Conservation (phyloP, 2,888 invertebrate species). For the Leucania comma region DNA sequence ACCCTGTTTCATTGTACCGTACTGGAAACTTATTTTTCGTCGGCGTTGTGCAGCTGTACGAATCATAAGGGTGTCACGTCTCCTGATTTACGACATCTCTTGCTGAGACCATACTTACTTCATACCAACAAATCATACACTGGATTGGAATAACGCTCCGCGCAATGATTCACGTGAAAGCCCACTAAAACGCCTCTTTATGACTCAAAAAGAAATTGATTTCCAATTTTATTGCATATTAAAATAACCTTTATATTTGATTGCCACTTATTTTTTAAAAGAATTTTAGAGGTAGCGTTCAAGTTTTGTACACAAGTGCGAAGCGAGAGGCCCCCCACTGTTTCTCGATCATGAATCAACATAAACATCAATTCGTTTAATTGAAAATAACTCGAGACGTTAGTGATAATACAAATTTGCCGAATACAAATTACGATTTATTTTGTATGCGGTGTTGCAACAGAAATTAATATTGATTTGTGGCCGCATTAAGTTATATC, state of each 20-base stretch:
- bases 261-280: conserved; percentile 80
- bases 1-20: conserved; percentile 68
- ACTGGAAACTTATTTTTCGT: conserved; percentile 78
- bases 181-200: conserved; percentile 83
- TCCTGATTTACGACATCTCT: conserved; percentile 86
- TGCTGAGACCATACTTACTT: conserved; percentile 82
- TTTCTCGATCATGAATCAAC: conserved; percentile 80
- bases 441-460: conserved; percentile 63
- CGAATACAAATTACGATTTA: conserved; percentile 70
- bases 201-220: conserved; percentile 86
- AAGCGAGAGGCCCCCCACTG: conserved; percentile 78
- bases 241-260: conserved; percentile 87
- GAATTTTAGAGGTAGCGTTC: conserved; percentile 69
- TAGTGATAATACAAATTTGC: conserved; percentile 69
- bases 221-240: conserved; percentile 89
- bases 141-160: conserved; percentile 71
- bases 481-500: conserved; percentile 58
- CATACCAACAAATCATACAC: conserved; percentile 84
- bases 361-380: conserved; percentile 83
- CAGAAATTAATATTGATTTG: conserved; percentile 67
- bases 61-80: conserved; percentile 81
- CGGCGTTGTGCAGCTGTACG: conserved; percentile 78
- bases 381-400: conserved; percentile 78
- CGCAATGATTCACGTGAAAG: conserved; percentile 81
- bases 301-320: conserved; percentile 64